Evolutionary conservation across 2,797 vertebrate genomes (phyloP).

Genomic region (Bradypus variegatus): DNA sequence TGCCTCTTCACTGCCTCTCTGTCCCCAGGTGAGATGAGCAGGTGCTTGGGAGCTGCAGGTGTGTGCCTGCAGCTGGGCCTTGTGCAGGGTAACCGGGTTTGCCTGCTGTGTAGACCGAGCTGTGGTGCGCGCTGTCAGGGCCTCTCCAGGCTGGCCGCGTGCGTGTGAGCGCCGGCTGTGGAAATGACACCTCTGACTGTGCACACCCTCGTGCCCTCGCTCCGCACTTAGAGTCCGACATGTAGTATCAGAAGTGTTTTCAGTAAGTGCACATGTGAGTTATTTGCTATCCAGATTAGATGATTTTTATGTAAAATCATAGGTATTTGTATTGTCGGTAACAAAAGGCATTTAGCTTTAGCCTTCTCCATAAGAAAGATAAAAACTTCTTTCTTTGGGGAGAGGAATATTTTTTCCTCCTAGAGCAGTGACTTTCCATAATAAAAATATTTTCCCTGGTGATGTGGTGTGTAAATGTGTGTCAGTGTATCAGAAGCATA

Average conservation of each 20-base stretch:
- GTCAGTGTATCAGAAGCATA: background rate
- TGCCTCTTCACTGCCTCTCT: no score
- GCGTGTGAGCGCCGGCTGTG: background rate
- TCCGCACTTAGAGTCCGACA: background rate
- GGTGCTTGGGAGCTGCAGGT: no score
- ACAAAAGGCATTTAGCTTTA: background rate
- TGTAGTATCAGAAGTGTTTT: background rate
- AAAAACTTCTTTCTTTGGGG: background rate
- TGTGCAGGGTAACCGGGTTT: no score
- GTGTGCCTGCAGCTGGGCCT: no score
- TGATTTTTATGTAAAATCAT: background rate
- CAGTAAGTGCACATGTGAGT: background rate
- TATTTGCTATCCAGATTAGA: background rate
- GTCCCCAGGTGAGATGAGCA: no score
- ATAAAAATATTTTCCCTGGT: background rate
- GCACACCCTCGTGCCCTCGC: fast-evolving
- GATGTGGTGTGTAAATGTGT: background rate
- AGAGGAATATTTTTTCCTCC: background rate
- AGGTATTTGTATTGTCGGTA: background rate
- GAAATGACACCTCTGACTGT: background rate
- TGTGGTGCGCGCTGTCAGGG: no score
- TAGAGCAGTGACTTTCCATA: background rate
- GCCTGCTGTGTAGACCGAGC: no score
- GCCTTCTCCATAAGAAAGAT: background rate
- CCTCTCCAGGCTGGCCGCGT: background rate